Evolutionary conservation across 2,888 invertebrate species (phyloP), one percentile per base, ranked within the genome.

Genomic region (Homarus gammarus): DNA sequence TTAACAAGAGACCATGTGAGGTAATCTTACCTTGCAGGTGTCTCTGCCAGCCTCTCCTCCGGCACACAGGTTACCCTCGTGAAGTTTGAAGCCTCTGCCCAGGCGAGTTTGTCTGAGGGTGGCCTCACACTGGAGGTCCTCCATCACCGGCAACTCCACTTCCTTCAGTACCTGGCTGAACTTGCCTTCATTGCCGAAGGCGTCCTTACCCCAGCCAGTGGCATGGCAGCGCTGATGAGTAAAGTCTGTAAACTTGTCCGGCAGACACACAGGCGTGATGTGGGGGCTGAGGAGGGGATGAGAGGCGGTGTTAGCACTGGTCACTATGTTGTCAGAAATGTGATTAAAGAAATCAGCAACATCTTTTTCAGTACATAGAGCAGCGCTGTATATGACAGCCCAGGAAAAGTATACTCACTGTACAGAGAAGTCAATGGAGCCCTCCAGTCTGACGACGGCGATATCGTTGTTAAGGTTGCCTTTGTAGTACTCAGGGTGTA

Each of bases 151-250:
- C 27, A 90, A 78, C n/a, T 90, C 90, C 2, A 90, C 87, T 64
- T 87, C 87, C 87, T 90, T 87, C 70, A 90, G 83, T 15, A 90
- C 72, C n/a, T 87, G 90, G 72, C 87, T 87, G 56, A 78, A 87
- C 40, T 87, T 70, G 36, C 90, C 87, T 12, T 51, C 77, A 10
- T 38, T 31, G 10, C 83, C 84, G 93, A 99, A 99, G 12, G 98
- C 98, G 93, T 98, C 97, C 94, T 99, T 99, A 90, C 99, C 99
- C 99, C 99, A 99, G n/a, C 99, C 99, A n/a, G 98, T 98, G 2
- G 98, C 98, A 97, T 97, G 98, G 94, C 99, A 99, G 91, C 98
- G 95, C 78, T 96, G 95, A 68, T 95, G 96, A 31, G 96, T 95
- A 93, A 97, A 98, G 92, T 97, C 97, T 18, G 97, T 96, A 92